Evolutionary conservation across 1,140 invertebrate species (phyloP).

Genomic region (Dolichoris vasculosae): DNA sequence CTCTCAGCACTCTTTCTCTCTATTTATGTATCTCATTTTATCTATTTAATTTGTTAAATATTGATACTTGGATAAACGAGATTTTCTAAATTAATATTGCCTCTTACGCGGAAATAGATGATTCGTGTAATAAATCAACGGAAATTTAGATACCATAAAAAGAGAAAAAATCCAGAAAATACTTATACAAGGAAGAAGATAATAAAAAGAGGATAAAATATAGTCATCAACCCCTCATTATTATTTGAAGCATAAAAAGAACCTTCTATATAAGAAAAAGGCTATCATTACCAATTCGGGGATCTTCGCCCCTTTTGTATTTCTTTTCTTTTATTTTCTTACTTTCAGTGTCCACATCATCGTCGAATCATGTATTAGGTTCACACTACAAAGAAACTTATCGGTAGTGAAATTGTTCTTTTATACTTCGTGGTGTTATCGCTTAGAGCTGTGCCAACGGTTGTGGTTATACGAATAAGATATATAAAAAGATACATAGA

Average conservation of each 20-base stretch:
- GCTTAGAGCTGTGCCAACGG: background rate
- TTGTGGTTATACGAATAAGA: background rate
- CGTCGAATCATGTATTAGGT: conserved; percentile 42
- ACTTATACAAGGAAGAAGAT: conserved; percentile 1
- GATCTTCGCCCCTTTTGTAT: background rate
- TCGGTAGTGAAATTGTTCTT: conserved; percentile 52
- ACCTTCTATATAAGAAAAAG: conserved; percentile 15
- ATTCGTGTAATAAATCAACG: background rate
- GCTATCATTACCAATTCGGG: conserved; percentile 28
- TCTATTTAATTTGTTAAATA: too few relatives aligned
- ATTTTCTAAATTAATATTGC: too few relatives aligned
- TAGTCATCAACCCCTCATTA: background rate
- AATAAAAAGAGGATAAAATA: conserved; percentile 11
- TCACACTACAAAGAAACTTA: conserved; percentile 42
- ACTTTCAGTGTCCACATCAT: conserved; percentile 2
- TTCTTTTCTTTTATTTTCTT: background rate
- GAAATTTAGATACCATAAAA: too few relatives aligned
- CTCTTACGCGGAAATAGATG: too few relatives aligned
- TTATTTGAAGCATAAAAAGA: background rate
- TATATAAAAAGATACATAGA: conserved; percentile 3
- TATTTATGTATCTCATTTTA: too few relatives aligned
- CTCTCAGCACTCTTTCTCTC: too few relatives aligned
- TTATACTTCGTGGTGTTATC: conserved; percentile 49
- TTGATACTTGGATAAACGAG: too few relatives aligned
- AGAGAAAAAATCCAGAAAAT: background rate